These are phyloP conservation scores for Bombus affinis DNA, from an alignment of 1,140 invertebrate genomes.

Conservation along the genomic window DNA sequence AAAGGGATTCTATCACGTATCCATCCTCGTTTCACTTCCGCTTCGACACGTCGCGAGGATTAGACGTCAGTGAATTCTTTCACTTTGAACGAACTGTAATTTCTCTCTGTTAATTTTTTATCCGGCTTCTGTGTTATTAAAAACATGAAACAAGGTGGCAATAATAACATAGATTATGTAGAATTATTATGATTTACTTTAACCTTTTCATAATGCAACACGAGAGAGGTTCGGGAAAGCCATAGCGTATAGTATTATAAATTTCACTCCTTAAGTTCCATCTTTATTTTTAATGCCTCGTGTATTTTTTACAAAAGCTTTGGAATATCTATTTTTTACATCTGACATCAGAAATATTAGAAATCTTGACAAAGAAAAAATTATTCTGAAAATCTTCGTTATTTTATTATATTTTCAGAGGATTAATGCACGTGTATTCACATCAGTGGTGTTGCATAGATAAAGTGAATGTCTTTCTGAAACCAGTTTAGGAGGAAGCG, in stretches of 20 bases:
- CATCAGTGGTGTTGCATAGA: background rate
- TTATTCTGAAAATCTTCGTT: background rate
- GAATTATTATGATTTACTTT: background rate
- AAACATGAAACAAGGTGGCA: background rate
- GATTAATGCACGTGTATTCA: too few species aligned
- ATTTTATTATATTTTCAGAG: background rate
- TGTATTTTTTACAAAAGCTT: too few species aligned
- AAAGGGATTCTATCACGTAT: slow-evolving; percentile 33
- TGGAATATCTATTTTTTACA: too few species aligned
- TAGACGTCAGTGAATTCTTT: background rate
- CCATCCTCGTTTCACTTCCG: background rate
- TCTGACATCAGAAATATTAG: too few species aligned
- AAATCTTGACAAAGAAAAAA: background rate
- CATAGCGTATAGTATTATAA: background rate
- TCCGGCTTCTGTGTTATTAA: background rate
- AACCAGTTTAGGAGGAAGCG: too few species aligned
- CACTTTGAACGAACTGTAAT: background rate
- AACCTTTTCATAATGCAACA: background rate
- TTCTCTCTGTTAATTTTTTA: background rate
- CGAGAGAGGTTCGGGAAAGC: background rate
- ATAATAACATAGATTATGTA: background rate
- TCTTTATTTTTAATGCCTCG: background rate
- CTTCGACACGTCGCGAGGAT: background rate
- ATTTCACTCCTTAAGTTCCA: background rate
- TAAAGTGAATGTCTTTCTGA: background rate